Evolutionary conservation across 2,888 invertebrate species (phyloP).

Genomic region (Mesorhabditis spiculigera): DNA sequence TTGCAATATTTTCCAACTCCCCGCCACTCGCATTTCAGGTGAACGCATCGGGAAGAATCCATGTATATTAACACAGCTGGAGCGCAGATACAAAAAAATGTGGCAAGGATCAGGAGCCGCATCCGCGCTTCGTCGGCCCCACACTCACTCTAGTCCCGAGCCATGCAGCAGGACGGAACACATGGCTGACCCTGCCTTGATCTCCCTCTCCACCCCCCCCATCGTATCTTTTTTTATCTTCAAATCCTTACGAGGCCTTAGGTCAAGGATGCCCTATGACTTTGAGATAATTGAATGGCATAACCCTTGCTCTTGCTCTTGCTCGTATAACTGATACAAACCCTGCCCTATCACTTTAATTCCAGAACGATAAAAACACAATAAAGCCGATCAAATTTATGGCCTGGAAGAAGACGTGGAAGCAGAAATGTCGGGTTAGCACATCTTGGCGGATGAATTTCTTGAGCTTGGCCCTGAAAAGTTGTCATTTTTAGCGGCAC

Average conservation of each 20-base stretch:
- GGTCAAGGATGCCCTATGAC: no score
- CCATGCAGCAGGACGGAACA: no score
- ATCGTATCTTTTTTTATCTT: no score
- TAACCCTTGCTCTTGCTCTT: no score
- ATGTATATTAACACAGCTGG: slow-evolving; percentile 6
- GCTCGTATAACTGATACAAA: no score
- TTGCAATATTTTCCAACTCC: slow-evolving; percentile 16
- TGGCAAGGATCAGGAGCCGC: slow-evolving; percentile 13
- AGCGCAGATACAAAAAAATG: background rate
- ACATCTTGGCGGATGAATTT: background rate
- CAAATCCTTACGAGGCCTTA: no score
- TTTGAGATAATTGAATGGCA: no score
- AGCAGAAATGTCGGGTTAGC: background rate
- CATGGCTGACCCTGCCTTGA: no score
- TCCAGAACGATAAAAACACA: slow-evolving; percentile 5
- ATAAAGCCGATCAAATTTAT: background rate
- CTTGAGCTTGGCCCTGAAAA: background rate
- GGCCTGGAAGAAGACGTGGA: background rate
- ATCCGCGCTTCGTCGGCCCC: slow-evolving; percentile 9
- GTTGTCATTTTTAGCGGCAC: background rate
- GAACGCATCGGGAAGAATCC: slow-evolving; percentile 17
- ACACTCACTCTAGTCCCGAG: no score
- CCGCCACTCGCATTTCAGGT: slow-evolving; percentile 20
- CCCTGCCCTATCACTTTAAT: background rate
- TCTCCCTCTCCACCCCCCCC: no score